Evolutionary conservation across 2,888 invertebrate genomes (phyloP), one percentile per base, ranked within the genome.

Genomic region (Gastracanthus pulcherrimus): DNA sequence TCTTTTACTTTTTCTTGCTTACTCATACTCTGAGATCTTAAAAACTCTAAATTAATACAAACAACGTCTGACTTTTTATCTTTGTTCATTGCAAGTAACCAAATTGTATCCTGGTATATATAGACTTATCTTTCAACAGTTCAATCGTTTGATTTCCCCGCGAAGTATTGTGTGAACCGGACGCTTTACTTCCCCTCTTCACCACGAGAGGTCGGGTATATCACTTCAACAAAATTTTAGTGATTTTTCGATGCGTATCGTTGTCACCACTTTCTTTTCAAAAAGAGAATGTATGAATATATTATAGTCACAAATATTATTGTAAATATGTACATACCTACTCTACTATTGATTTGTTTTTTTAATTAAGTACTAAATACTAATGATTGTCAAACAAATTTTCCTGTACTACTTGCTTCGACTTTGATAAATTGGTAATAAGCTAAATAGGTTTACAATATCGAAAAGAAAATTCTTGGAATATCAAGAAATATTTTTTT

Each of bases 1-100:
- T 84, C 81, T 58, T 78, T 85, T 11, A 84, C 72, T 64, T 88
- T 80, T 9, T n/a, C 38, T 66, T 80, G 36, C 19, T 80, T 64
- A 11, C 70, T 51, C 13, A 13, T 1, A 58, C 74, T 78, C 36
- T 34, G 1, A 11, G 71, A 29, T 48, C 66, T 74, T 0, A n/a
- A 13, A 48, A 82, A 82, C 9, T 82, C 79, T 11, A 82, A 19
- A 72, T 79, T 60, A 1, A 74, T 31, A 7, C 36, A 60, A 16
- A 19, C 13, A 9, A 29, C 3, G 5, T 48, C 34, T 0, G 41
- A 0, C 29, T 36, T 58, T 48, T 77, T 29, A 26, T 4, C 45
- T 9, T 55, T 71, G 13, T 38, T 7, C 45, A 38, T 36, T 64
- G 31, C 23, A 11, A 36, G 13, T 26, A 9, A 34, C 69, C 34